Conservation (phyloP, 2,797 vertebrate species). For the Tapera naevia region DNA sequence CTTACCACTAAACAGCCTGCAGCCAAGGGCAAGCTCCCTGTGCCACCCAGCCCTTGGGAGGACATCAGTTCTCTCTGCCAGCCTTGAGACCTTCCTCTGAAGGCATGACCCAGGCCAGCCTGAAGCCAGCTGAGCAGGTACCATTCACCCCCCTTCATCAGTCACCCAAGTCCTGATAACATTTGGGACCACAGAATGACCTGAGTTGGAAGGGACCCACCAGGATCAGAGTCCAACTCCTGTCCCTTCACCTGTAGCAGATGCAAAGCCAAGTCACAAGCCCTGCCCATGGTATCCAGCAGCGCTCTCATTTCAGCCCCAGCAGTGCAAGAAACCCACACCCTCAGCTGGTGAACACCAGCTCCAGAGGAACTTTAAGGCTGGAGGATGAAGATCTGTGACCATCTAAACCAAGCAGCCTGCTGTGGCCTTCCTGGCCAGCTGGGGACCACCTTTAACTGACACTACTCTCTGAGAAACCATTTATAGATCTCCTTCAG, state of each 20-base stretch:
- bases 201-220: too few species aligned
- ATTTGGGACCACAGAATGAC: too few species aligned
- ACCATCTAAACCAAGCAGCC: fast-evolving
- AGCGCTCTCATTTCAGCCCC: background rate
- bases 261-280: background rate
- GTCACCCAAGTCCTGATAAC: background rate
- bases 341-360: background rate
- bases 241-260: background rate
- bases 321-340: background rate
- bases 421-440: background rate
- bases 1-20: background rate
- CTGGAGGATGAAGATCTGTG: background rate
- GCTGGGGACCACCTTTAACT: background rate
- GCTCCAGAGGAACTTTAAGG: background rate
- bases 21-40: background rate
- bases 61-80: background rate
- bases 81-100: background rate
- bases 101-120: background rate
- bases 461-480: background rate
- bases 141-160: background rate
- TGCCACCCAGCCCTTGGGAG: background rate
- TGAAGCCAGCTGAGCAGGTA: background rate
- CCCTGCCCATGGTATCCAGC: background rate
- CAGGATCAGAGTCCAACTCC: too few species aligned
- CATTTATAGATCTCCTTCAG: background rate